phyloP scores from a whole-genome alignment of 2,113 vertebrate species.

The Oncorhynchus kisutch region DNA sequence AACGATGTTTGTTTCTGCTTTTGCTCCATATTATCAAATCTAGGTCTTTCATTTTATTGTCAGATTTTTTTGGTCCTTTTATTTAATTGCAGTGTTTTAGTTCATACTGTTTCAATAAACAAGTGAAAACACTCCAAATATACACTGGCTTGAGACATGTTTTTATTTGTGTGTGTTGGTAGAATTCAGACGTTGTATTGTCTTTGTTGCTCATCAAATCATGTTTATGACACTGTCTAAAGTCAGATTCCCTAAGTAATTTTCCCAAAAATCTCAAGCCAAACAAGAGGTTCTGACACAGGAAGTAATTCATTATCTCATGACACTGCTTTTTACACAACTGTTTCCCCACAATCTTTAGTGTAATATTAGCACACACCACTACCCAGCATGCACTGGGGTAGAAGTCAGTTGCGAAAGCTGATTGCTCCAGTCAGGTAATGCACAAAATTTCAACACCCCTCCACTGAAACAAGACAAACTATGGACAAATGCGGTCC shows the following conservation, averaged over 20 bases:
- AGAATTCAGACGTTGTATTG: not conserved
- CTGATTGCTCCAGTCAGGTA: constrained; percentile 50
- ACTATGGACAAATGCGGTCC: constrained; percentile 53
- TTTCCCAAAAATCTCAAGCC: not conserved
- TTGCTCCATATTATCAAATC: constrained; percentile 46
- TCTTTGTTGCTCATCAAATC: constrained; percentile 17
- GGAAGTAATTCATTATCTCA: constrained; percentile 10
- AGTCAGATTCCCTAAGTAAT: constrained; percentile 27
- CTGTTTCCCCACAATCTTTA: too few relatives aligned
- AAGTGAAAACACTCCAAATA: constrained; percentile 38
- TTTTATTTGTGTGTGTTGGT: not conserved
- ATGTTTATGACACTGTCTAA: not conserved
- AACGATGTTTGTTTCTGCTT: constrained; percentile 41
- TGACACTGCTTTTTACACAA: too few relatives aligned
- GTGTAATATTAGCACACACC: too few relatives aligned
- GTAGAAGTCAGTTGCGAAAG: too few relatives aligned
- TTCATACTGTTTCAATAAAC: constrained; percentile 75
- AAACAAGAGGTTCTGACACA: not conserved
- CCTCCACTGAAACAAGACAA: not conserved
- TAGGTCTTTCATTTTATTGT: constrained; percentile 58
- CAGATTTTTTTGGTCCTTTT: constrained; percentile 56
- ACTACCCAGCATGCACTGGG: too few relatives aligned
- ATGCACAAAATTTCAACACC: not conserved
- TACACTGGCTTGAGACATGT: not conserved
- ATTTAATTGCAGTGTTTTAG: constrained; percentile 74